A percentile compares a stretch with the other conserved stretches of the same genome.
phyloP scores from a whole-genome alignment of 2,888 invertebrate genomes.

The Spatulosminthurus flaviceps region DNA sequence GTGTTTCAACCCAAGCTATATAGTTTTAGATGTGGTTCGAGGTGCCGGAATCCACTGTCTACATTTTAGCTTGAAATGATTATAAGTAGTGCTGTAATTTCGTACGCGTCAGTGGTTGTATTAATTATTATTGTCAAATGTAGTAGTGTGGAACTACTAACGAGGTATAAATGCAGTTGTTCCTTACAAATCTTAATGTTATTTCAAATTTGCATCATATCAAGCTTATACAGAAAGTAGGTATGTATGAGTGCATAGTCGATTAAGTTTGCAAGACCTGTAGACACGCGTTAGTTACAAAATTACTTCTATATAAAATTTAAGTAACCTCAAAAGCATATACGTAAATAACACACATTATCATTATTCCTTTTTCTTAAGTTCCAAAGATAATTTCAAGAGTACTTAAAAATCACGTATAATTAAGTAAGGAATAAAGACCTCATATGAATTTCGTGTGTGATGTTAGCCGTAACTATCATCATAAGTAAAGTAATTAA shows the following conservation, averaged over 20 bases:
- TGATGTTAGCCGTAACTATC: neutral
- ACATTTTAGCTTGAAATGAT: neutral
- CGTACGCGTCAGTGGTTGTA: neutral
- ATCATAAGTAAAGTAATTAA: no score
- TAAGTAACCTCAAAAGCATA: no score
- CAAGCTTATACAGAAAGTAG: neutral
- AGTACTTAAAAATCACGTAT: no score
- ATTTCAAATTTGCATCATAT: neutral
- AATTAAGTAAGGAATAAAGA: neutral
- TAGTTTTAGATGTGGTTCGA: neutral
- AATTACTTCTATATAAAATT: no score
- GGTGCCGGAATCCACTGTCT: neutral
- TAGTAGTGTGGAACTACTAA: neutral
- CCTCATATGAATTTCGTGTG: constrained; percentile 7
- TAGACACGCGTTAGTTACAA: no score
- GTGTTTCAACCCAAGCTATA: neutral
- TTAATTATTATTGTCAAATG: no score
- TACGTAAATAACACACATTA: no score
- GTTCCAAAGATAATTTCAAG: no score
- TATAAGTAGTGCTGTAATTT: neutral
- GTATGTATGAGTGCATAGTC: no score
- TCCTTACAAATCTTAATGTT: neutral
- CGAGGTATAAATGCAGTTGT: neutral
- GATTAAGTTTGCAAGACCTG: no score
- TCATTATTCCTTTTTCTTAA: no score